Base-by-base conservation (phyloP, 2,888 invertebrate species). In the Hemistola chrysoprasaria region DNA sequence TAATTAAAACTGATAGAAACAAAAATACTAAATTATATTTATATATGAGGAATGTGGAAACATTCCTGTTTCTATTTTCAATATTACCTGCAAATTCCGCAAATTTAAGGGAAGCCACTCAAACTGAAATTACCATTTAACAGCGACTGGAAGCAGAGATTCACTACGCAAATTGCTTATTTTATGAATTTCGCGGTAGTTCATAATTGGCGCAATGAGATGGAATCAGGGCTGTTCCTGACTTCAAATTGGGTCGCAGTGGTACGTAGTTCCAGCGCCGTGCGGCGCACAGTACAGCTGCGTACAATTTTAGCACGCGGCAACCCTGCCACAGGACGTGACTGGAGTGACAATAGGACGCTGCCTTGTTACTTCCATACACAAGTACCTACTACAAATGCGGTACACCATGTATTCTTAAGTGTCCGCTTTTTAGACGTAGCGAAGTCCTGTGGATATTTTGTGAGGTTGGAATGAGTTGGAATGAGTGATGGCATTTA, bases 261-360 rank as follows among this genome's bases (percentile, higher is more conserved):
- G 22, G 30, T 22, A 16, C 11, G 25, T 24, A 40, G 33, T 40
- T 40, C 33, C 8, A 22, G 32, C 33, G 35, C 28, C 40, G 46
- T 50, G n/a, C n/a, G n/a, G n/a, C n/a, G n/a, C n/a, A n/a, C n/a
- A n/a, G 59, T 56, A 58, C 69, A 74, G 77, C 73, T 78, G 77
- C 70, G 79, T 80, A 68, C 67, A 75, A 72, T 81, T 80, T 80
- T 74, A 79, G 38, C 71, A 71, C 62, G 64, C 56, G 56, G 62
- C 66, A 65, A 59, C 69, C 71, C 67, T 57, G 55, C 47, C 25
- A 34, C 24, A 43, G 31, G 53, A 78, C 81, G 83, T 82, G 84
- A 72, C 77, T 48, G 11, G 72, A 40, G 47, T 71, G 50, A 60
- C 67, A 71, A 78, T 67, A 52, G 32, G 32, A 45, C 48, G 44